Conservation (phyloP, 1,140 invertebrate genomes). For the Drosophila serrata region DNA sequence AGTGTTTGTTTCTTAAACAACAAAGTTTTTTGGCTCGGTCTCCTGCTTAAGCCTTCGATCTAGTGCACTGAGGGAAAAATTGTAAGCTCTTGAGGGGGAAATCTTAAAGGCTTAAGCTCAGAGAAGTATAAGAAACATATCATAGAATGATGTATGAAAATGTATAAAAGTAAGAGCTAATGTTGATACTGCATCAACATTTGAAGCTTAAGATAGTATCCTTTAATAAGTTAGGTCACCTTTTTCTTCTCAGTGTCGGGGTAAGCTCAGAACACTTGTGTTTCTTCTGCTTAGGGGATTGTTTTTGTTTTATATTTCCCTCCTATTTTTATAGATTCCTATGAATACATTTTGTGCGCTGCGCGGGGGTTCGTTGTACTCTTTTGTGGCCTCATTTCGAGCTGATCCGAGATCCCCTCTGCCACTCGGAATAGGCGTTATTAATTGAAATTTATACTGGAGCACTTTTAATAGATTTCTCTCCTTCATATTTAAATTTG, state of each 20-base stretch:
- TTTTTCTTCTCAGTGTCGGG: conserved; percentile 25
- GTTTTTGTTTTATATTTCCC: conserved; percentile 6
- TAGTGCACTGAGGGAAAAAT: conserved; percentile 1
- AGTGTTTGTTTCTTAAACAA: conserved; percentile 51
- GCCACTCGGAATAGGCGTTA: conserved; percentile 59
- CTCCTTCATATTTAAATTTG: conserved; percentile 72
- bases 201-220: not conserved
- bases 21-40: conserved; percentile 56
- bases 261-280: conserved; percentile 70
- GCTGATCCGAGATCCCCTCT: conserved; percentile 19
- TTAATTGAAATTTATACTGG: conserved; percentile 83
- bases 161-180: no score
- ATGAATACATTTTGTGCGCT: conserved; percentile 28
- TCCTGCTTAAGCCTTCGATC: conserved; percentile 10
- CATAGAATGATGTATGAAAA: no score
- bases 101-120: not conserved
- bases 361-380: conserved; percentile 63
- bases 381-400: conserved; percentile 47
- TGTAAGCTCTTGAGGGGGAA: not conserved
- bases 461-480: conserved; percentile 78
- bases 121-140: not conserved
- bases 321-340: conserved; percentile 27
- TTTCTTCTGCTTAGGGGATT: conserved; percentile 38
- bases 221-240: not conserved
- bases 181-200: no score